phyloP scores from a whole-genome alignment of 2,797 vertebrate species.

The Sarcoramphus papa region DNA sequence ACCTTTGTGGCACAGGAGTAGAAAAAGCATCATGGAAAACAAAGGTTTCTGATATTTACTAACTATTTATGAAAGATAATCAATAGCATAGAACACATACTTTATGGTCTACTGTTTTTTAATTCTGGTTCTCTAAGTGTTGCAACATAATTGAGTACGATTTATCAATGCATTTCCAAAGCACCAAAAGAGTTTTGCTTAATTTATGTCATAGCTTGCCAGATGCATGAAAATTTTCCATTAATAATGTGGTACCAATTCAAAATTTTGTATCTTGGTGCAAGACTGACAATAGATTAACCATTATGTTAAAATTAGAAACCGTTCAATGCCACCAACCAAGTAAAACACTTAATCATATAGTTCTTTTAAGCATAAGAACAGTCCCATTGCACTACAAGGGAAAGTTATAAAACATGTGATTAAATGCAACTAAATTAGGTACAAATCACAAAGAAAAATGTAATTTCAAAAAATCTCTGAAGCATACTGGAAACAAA shows the following conservation, averaged over 20 bases:
- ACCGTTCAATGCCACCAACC: not conserved
- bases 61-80: not conserved
- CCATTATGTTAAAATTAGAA: slow-evolving; percentile 19
- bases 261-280: not conserved
- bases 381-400: not conserved
- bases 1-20: not conserved
- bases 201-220: not conserved
- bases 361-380: not conserved
- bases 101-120: not conserved
- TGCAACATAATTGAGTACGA: not conserved
- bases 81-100: not conserved
- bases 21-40: not conserved
- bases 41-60: not conserved
- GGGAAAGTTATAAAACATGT: not conserved
- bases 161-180: not conserved
- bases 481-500: not conserved
- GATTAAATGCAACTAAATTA: not conserved
- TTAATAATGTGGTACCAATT: not conserved
- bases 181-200: not conserved
- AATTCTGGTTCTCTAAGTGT: not conserved
- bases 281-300: not conserved
- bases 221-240: not conserved
- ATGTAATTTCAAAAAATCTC: not conserved
- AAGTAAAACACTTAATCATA: not conserved
- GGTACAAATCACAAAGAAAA: not conserved